Evolutionary conservation across 2,113 vertebrate genomes (phyloP).

Genomic region (Aspiorhynchus laticeps): DNA sequence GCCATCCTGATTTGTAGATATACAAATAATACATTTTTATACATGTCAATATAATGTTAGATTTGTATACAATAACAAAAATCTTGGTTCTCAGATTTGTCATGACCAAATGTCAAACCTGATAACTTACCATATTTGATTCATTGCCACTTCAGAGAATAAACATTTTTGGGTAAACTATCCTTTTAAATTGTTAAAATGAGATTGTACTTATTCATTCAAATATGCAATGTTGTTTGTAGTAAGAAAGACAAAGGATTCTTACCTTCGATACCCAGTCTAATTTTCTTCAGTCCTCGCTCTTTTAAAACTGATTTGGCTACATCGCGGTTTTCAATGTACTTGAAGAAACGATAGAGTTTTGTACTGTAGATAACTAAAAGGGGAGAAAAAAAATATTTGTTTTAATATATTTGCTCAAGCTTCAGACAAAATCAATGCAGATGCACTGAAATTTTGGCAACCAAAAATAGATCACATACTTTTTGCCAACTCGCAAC

Average conservation of each 20-base stretch:
- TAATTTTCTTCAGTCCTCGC: slow-evolving; percentile 95
- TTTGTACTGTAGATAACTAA: slow-evolving; percentile 99
- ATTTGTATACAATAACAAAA: not conserved
- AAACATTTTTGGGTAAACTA: not conserved
- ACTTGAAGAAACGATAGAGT: slow-evolving; percentile 99
- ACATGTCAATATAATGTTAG: not conserved
- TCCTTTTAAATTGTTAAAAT: not conserved
- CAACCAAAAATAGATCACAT: no score
- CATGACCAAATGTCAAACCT: not conserved
- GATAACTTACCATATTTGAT: no score
- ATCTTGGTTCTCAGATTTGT: not conserved
- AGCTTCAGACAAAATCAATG: not conserved
- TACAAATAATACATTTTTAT: no score
- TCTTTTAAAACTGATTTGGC: slow-evolving; percentile 98
- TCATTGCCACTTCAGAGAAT: not conserved
- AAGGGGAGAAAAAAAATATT: slow-evolving; percentile 29
- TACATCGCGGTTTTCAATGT: slow-evolving; percentile 98
- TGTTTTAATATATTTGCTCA: not conserved
- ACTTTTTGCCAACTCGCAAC: no score
- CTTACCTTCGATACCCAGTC: slow-evolving; percentile 97
- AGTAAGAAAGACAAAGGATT: not conserved
- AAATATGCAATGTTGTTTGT: no score
- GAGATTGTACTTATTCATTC: no score
- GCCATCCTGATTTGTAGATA: not conserved
- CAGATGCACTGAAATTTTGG: not conserved